Percentiles rank a stretch among this genome's conserved stretches.
Evolutionary conservation across 2,888 invertebrate genomes (phyloP).

Genomic region (Himalopsyche japonica): DNA sequence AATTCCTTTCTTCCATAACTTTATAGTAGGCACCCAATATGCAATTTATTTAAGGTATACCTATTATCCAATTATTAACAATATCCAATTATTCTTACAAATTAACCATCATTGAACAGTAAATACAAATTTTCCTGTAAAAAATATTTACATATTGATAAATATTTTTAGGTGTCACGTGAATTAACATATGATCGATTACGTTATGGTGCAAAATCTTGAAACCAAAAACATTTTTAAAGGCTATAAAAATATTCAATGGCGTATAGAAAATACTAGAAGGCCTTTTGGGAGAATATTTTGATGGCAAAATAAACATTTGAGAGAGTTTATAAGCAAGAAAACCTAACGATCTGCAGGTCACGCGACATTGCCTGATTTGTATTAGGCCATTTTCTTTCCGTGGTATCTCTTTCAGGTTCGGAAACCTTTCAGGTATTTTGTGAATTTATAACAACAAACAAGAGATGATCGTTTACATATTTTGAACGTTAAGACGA

Average conservation of each 20-base stretch:
- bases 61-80: too few species aligned
- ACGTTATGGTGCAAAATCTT: not conserved
- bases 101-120: too few species aligned
- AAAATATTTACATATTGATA: too few species aligned
- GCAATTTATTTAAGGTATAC: too few species aligned
- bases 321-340: conserved; percentile 16
- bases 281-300: conserved; percentile 1
- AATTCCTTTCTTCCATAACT: too few species aligned
- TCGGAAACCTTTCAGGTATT: not conserved
- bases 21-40: too few species aligned
- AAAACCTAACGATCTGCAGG: not conserved
- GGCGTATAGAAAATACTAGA: not conserved
- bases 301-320: conserved; percentile 10
- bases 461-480: not conserved
- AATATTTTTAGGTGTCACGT: too few species aligned
- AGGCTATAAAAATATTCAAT: not conserved
- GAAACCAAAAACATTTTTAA: not conserved
- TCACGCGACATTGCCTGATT: conserved; percentile 20
- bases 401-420: not conserved
- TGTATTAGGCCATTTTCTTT: not conserved
- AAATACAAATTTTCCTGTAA: too few species aligned
- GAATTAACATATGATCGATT: too few species aligned
- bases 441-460: not conserved
- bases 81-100: too few species aligned
- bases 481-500: not conserved